These are phyloP conservation scores for Parazoanthus swiftii DNA, from an alignment of 92 coral and sea anemone species.

Conservation along the genomic window DNA sequence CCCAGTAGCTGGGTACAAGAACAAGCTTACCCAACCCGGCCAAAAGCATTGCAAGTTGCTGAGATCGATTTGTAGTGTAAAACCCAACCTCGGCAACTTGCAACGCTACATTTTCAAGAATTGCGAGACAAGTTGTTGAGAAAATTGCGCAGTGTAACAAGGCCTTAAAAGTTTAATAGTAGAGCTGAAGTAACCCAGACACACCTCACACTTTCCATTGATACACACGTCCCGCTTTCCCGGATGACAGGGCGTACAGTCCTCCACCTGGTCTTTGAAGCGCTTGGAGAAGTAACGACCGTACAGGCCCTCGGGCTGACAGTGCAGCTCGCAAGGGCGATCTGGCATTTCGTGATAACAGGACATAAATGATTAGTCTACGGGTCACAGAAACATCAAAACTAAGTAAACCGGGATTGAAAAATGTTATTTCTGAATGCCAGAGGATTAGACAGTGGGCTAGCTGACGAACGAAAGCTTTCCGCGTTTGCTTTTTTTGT, in stretches of 20 bases:
- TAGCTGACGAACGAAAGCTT: too few relatives aligned
- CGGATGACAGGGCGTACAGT: constrained; percentile 88
- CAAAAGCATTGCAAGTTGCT: too few relatives aligned
- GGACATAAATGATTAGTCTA: neutral
- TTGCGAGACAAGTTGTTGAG: too few relatives aligned
- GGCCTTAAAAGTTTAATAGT: neutral
- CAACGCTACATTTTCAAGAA: too few relatives aligned
- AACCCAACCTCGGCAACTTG: too few relatives aligned
- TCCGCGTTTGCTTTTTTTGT: too few relatives aligned
- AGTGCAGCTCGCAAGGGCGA: constrained; percentile 93
- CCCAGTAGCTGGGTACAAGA: too few relatives aligned
- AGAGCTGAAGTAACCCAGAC: neutral
- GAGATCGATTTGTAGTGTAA: too few relatives aligned
- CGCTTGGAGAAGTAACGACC: constrained; percentile 81
- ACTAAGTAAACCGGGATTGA: neutral
- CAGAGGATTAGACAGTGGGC: too few relatives aligned
- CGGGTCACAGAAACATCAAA: neutral
- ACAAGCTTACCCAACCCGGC: too few relatives aligned
- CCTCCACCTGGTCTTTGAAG: constrained; percentile 82
- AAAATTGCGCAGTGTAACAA: too few relatives aligned
- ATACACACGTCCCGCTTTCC: constrained; percentile 90
- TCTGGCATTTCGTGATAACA: constrained; percentile 29
- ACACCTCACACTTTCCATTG: constrained; percentile 93
- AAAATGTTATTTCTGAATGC: too few relatives aligned
- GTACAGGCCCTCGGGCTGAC: constrained; percentile 74